Evolutionary conservation across 2,797 vertebrate species (phyloP).

Genomic region (Malurus leucopterus): DNA sequence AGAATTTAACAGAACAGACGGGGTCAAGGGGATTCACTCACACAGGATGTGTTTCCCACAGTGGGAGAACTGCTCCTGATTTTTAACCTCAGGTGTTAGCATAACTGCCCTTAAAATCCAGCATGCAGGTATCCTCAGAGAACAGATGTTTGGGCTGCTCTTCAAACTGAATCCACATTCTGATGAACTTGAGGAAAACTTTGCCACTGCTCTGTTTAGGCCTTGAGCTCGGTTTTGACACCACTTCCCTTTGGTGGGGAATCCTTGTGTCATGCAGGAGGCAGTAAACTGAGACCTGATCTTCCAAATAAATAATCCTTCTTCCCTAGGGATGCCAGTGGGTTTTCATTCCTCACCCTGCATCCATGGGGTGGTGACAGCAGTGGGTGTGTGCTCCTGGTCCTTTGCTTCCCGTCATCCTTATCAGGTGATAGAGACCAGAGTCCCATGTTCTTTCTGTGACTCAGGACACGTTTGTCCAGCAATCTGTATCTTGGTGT

Average conservation of each 20-base stretch:
- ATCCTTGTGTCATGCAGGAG: rapidly evolving
- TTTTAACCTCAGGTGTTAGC: background rate
- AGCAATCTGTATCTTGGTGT: background rate
- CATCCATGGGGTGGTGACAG: background rate
- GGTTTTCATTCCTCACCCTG: background rate
- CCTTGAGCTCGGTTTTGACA: background rate
- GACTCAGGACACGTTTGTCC: background rate
- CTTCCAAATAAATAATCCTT: background rate
- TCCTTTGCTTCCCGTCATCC: background rate
- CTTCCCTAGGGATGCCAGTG: background rate
- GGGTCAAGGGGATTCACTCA: background rate
- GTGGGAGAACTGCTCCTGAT: background rate
- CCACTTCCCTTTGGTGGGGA: background rate
- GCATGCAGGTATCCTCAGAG: background rate
- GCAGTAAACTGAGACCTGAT: background rate
- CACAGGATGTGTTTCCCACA: background rate
- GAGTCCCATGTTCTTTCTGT: background rate
- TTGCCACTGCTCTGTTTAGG: background rate
- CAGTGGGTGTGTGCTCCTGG: rapidly evolving
- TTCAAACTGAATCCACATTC: background rate
- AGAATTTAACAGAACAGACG: background rate
- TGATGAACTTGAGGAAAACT: background rate
- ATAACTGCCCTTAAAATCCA: background rate
- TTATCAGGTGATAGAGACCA: background rate
- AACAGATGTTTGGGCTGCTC: background rate